These are phyloP conservation scores for Eristalis intricaria DNA, from an alignment of 2,888 invertebrate genomes.

Conservation along the genomic window DNA sequence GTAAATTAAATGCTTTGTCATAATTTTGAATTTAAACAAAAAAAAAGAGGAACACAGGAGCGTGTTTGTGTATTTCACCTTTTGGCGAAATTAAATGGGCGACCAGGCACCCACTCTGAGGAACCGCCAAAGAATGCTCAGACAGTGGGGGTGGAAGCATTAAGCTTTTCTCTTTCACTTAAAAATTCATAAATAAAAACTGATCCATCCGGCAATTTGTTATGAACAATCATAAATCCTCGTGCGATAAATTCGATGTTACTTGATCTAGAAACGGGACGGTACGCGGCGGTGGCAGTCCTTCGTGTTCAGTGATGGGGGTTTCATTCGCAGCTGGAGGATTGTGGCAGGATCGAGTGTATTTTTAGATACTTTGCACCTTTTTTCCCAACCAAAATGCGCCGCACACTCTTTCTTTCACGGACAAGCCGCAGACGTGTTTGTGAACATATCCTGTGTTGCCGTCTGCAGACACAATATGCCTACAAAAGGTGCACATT, in stretches of 20 bases:
- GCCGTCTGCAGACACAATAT: constrained; percentile 50
- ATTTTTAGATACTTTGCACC: constrained; percentile 67
- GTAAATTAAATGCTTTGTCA: constrained; percentile 39
- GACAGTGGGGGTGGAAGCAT: not conserved
- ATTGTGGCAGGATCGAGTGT: constrained; percentile 1
- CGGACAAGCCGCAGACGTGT: not conserved
- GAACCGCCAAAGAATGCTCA: not conserved
- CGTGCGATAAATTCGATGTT: constrained; percentile 51
- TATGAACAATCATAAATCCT: constrained; percentile 31
- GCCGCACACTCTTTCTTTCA: constrained; percentile 24
- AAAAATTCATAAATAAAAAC: constrained; percentile 1
- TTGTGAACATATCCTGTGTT: constrained; percentile 29
- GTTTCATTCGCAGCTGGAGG: constrained; percentile 62
- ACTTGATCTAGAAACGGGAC: constrained; percentile 27
- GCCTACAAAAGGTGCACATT: constrained; percentile 65
- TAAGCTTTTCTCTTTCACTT: not conserved
- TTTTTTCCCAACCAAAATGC: constrained; percentile 62
- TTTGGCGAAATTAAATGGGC: not conserved
- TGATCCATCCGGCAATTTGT: constrained; percentile 29
- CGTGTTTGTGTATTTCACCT: constrained; percentile 5
- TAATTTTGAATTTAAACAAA: not conserved
- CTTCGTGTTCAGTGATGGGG: not conserved
- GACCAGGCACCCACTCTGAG: not conserved
- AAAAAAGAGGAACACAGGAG: not conserved
- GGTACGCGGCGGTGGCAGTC: not conserved